phyloP scores from a whole-genome alignment of 2,888 invertebrate species.

The Xestia ashworthii region DNA sequence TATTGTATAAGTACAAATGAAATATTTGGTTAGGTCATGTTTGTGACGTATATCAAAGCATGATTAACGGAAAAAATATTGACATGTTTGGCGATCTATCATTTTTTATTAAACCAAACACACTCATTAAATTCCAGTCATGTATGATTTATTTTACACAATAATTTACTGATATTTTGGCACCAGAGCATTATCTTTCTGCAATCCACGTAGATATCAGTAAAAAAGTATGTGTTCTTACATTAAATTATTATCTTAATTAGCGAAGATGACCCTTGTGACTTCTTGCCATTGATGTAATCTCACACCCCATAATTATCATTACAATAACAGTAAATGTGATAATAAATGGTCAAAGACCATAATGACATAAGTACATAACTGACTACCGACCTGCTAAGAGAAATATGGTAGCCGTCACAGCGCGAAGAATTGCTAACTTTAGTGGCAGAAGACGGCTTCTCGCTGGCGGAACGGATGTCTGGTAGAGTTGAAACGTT shows the following conservation, averaged over 20 bases:
- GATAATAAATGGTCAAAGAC: conserved; percentile 1
- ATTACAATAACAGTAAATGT: neutral
- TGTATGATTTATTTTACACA: neutral
- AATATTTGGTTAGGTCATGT: too few species aligned
- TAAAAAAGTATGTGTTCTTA: neutral
- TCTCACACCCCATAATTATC: conserved; percentile 7
- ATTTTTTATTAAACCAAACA: neutral
- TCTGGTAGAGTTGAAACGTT: too few species aligned
- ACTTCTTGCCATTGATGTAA: conserved; percentile 11
- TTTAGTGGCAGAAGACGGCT: too few species aligned
- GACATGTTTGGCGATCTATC: neutral
- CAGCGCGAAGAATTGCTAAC: too few species aligned
- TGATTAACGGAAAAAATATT: too few species aligned
- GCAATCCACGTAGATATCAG: neutral
- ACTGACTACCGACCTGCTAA: neutral
- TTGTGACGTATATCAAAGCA: too few species aligned
- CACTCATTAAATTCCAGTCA: neutral
- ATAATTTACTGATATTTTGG: neutral
- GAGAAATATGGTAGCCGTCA: neutral
- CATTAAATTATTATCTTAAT: conserved; percentile 5
- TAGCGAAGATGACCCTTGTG: conserved; percentile 8
- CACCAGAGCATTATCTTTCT: neutral
- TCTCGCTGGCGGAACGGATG: too few species aligned
- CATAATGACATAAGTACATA: neutral
- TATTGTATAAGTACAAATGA: too few species aligned